Base-by-base conservation (phyloP, 2,888 invertebrate genomes). In the Drosophila testacea region DNA sequence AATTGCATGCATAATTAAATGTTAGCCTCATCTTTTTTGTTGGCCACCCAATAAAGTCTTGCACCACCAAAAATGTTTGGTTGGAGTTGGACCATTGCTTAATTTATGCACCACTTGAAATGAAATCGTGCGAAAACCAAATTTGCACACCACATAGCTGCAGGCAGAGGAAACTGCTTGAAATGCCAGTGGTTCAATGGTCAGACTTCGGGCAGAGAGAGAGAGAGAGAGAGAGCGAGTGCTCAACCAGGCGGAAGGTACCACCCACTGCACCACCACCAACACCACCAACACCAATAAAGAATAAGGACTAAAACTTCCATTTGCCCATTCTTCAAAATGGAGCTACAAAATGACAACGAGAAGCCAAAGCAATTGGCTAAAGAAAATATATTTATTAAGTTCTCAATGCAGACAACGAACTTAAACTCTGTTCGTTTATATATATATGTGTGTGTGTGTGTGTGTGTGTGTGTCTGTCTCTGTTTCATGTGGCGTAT, bases 121-220 rank as follows among this genome's bases (percentile, higher is more conserved):
- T 68, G 72, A 82, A 82, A 82, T 85, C 85, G 82, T 82, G 82
- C 85, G 83, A 85, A 85, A 82, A 71, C 67, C 72, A 73, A 84
- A 82, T 81, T 84, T 84, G 67, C 78, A 64, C 81, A 66, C 68
- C 83, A 66, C 69, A 74, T 59, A 56, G 47, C 32, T 74, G n/a
- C 5, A 30, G 30, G 30, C 16, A 54, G 7, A 11, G 41, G 50
- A 50, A 50, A 28, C 38, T 36, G 51, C 36, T 13, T 51, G 28
- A 38, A 51, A 22, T 39, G 36, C 51, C 39, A 36, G 38, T 10
- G 38, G 16, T 11, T 30, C 41, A 51, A 11, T 60, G 39, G 22
- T 52, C 50, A 44, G 13, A 36, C 30, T 13, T n/a, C 9, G 32
- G 9, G 0, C 32, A 22, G 32, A 22, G 22, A n/a, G n/a, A n/a